Evolutionary conservation across 2,113 vertebrate species (phyloP), one percentile per base, ranked within the genome.

Genomic region (Tyto alba): DNA sequence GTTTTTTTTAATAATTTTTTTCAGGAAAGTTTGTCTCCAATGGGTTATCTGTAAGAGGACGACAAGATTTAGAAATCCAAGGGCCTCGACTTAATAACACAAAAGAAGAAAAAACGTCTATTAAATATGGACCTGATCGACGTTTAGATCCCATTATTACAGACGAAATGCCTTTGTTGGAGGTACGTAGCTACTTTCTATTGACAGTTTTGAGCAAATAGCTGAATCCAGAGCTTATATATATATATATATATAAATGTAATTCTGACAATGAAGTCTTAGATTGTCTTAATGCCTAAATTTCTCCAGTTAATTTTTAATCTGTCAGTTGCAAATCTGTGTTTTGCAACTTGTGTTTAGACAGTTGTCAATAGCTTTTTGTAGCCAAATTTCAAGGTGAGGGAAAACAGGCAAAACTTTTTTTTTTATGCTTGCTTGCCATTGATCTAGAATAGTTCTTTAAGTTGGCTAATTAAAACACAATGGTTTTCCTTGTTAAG

Each of bases 21-120:
- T 68, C 90, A 99, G 98, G 97, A 30, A 98, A 98, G 79, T 97
- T 98, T 95, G 94, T 96, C 25, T 90, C 96, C 60, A 98, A 98
- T 84, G 95, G 97, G 16, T 97, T 99, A 96, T 98, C 97, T 94
- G 99, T 99, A 59, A 97, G 98, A 77, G 99, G 99, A 57, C 98
- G 98, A 64, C 99, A 99, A 96, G 99, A 99, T 91, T 98, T 99
- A 95, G 99, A 99, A 98, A 99, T 99, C 89, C 99, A 98, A 89
- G 99, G 99, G 20, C 99, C 98, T 86, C 98, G 99, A 45, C 98
- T 99, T 76, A 99, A 99, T 97, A 97, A 98, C 96, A 99, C 99
- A 93, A 99, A 99, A 97, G 99, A 99, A 95, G 99, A 99, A 87
- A 99, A 99, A 98, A 99, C 99, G 16, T 98, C 98, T 4, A 98